Evolutionary conservation across 2,797 vertebrate genomes (phyloP).

Genomic region (Gymnoscopelus braueri): DNA sequence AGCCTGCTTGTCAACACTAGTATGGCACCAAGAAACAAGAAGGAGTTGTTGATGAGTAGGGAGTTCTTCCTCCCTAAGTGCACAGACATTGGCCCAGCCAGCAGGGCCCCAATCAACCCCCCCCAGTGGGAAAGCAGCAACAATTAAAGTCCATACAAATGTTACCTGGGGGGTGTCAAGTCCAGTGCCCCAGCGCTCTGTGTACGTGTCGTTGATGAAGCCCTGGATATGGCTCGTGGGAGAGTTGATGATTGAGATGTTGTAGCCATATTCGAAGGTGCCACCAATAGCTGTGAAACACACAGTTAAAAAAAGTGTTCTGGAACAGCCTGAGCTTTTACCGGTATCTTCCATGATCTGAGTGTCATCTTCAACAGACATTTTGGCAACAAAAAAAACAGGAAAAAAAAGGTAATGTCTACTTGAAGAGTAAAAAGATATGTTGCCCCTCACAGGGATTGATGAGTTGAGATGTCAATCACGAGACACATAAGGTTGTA

Average conservation of each 20-base stretch:
- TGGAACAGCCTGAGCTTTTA: slow-evolving; percentile 14
- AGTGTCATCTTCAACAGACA: neutral
- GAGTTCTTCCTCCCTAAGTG: slow-evolving; percentile 87
- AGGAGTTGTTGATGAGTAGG: slow-evolving; percentile 87
- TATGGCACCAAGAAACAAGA: slow-evolving; percentile 75
- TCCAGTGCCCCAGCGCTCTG: slow-evolving; percentile 71
- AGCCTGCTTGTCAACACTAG: slow-evolving; percentile 80
- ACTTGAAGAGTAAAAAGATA: too few relatives aligned
- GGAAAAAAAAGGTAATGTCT: too few relatives aligned
- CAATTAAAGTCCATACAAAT: slow-evolving; percentile 86
- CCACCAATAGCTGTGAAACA: slow-evolving; percentile 91
- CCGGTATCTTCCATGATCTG: slow-evolving; percentile 26
- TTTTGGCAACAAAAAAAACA: too few relatives aligned
- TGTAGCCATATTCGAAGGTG: slow-evolving; percentile 94
- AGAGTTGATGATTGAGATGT: slow-evolving; percentile 90
- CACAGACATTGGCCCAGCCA: slow-evolving; percentile 88
- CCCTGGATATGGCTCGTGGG: slow-evolving; percentile 86
- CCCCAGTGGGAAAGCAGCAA: slow-evolving; percentile 86
- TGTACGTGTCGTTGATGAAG: slow-evolving; percentile 89
- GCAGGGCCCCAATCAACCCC: slow-evolving; percentile 85
- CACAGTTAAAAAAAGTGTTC: slow-evolving; percentile 82
- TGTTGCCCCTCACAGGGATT: too few relatives aligned
- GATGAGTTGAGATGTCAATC: neutral
- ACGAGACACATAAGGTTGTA: neutral
- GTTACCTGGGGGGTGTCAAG: slow-evolving; percentile 75